Evolutionary conservation across 2,888 invertebrate genomes (phyloP).

Genomic region (Dynastes grantii): DNA sequence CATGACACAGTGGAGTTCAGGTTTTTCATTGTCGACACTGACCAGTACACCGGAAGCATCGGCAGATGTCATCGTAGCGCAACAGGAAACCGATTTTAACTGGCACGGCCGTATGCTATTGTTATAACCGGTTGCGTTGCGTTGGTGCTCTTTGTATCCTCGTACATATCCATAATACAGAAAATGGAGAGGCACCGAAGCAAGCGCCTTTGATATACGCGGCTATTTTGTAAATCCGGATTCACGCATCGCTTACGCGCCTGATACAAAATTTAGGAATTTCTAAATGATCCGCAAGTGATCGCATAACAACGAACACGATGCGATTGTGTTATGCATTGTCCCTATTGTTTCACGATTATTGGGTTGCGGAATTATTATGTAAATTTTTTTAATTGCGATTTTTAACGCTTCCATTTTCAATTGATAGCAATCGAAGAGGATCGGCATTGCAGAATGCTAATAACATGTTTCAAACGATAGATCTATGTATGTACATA

Average conservation of each 20-base stretch:
- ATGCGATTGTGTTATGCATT: slow-evolving; percentile 34
- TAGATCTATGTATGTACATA: slow-evolving; percentile 24
- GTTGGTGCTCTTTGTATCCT: slow-evolving; percentile 11
- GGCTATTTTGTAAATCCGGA: slow-evolving; percentile 60
- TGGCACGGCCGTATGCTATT: slow-evolving; percentile 45
- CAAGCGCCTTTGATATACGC: slow-evolving; percentile 56
- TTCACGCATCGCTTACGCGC: slow-evolving; percentile 61
- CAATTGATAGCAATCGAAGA: slow-evolving; percentile 30
- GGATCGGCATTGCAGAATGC: slow-evolving; percentile 25
- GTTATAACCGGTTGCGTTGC: slow-evolving; percentile 26
- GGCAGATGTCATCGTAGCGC: slow-evolving; percentile 48
- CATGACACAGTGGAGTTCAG: not conserved
- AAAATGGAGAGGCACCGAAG: slow-evolving; percentile 23
- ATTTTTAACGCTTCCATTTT: slow-evolving; percentile 46
- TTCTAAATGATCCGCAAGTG: slow-evolving; percentile 42
- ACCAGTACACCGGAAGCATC: slow-evolving; percentile 48
- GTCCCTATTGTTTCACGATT: slow-evolving; percentile 49
- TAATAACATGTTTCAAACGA: slow-evolving; percentile 25
- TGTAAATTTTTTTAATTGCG: slow-evolving; percentile 52
- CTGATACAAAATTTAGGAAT: slow-evolving; percentile 61
- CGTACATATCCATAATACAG: not conserved
- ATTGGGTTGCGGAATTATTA: slow-evolving; percentile 49
- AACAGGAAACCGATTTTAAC: slow-evolving; percentile 50
- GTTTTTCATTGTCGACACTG: slow-evolving; percentile 5
- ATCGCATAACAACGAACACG: slow-evolving; percentile 36